Evolutionary conservation across 2,888 invertebrate species (phyloP).

Genomic region (Noctuana brunneofusca): DNA sequence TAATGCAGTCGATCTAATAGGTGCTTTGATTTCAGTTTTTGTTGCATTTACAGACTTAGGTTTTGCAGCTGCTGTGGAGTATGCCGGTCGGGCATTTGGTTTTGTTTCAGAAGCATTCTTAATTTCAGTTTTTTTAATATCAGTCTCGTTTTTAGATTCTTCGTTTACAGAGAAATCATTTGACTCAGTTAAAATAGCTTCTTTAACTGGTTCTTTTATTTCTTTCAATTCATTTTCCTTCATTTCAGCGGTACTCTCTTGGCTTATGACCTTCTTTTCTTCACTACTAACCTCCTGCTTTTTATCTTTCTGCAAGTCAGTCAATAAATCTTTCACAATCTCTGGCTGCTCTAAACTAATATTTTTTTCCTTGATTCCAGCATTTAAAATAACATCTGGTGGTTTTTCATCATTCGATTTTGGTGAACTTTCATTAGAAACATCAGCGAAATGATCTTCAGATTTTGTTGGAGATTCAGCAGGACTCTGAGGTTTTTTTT

Average conservation of each 20-base stretch:
- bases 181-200: conserved; percentile 5
- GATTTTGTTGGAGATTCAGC: conserved; percentile 63
- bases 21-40: conserved; percentile 66
- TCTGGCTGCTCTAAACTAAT: conserved; percentile 20
- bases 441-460: conserved; percentile 68
- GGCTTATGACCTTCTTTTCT: background rate
- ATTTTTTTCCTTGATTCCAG: conserved; percentile 22
- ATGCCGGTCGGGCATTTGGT: conserved; percentile 61
- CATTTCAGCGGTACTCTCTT: conserved; percentile 15
- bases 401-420: conserved; percentile 46
- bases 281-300: conserved; percentile 1
- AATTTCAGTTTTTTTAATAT: conserved; percentile 49
- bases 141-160: conserved; percentile 48
- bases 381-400: conserved; percentile 35
- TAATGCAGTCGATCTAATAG: conserved; percentile 51
- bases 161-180: conserved; percentile 36
- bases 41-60: conserved; percentile 59
- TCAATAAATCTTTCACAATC: conserved; percentile 25
- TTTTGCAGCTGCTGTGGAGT: conserved; percentile 80
- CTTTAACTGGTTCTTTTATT: conserved; percentile 9
- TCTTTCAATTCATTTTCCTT: conserved; percentile 29
- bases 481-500: conserved; percentile 38
- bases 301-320: conserved; percentile 23
- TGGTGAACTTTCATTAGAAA: conserved; percentile 63
- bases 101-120: conserved; percentile 48